Evolutionary conservation across 2,797 vertebrate species (phyloP).

Genomic region (Erpetoichthys calabaricus): DNA sequence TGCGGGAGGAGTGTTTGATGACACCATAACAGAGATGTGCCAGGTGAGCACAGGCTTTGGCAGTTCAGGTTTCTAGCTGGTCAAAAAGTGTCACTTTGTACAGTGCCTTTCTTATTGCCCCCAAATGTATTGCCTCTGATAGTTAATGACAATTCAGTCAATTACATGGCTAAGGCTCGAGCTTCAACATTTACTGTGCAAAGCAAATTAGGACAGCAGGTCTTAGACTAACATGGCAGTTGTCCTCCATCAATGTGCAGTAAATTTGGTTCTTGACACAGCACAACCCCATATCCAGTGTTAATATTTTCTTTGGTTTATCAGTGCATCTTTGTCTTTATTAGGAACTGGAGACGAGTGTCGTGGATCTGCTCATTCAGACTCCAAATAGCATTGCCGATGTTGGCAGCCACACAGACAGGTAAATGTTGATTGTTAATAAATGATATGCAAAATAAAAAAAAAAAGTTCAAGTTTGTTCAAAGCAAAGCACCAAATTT

Average conservation of each 20-base stretch:
- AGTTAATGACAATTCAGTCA: too few relatives aligned
- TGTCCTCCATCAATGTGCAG: too few relatives aligned
- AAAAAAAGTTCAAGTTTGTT: background rate
- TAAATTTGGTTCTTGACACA: too few relatives aligned
- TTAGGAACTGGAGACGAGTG: slow-evolving; percentile 58
- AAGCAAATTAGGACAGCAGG: too few relatives aligned
- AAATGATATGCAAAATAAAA: background rate
- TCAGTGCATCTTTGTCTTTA: slow-evolving; percentile 6
- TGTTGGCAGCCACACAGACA: slow-evolving; percentile 64
- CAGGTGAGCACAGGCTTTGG: slow-evolving; percentile 34
- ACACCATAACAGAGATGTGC: slow-evolving; percentile 70
- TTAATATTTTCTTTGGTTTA: background rate
- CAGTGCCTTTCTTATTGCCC: too few relatives aligned
- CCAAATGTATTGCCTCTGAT: too few relatives aligned
- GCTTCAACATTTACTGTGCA: too few relatives aligned
- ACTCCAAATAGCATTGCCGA: slow-evolving; percentile 63
- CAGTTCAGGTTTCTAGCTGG: too few relatives aligned
- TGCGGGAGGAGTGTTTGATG: slow-evolving; percentile 64
- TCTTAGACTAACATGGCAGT: too few relatives aligned
- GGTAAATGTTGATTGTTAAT: slow-evolving; percentile 30
- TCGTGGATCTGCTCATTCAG: slow-evolving; percentile 59
- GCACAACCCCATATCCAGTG: background rate
- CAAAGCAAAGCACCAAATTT: too few relatives aligned
- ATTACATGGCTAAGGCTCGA: too few relatives aligned
- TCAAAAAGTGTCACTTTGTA: too few relatives aligned